These are phyloP conservation scores for Antitype chi DNA, from an alignment of 2,888 invertebrate species.

Conservation along the genomic window DNA sequence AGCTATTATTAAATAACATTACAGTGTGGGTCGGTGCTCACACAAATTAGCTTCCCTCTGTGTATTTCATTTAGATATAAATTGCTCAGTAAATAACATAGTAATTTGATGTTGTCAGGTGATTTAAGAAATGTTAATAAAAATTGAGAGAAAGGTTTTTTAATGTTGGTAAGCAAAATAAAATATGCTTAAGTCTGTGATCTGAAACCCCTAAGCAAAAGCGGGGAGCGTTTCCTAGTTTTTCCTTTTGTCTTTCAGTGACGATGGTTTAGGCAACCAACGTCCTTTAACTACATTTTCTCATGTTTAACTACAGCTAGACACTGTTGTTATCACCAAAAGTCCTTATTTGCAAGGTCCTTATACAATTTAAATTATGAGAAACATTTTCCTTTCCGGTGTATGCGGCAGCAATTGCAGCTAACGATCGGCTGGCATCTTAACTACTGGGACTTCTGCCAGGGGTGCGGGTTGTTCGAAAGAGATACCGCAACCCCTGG, in stretches of 20 bases:
- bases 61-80: slow-evolving; percentile 39
- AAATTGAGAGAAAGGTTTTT: not conserved
- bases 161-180: not conserved
- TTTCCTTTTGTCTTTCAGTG: too few species aligned
- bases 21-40: slow-evolving; percentile 25
- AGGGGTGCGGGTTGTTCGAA: too few species aligned
- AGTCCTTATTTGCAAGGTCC: too few species aligned
- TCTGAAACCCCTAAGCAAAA: slow-evolving; percentile 2
- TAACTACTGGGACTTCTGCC: not conserved
- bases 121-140: slow-evolving; percentile 12
- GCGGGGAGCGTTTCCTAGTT: too few species aligned
- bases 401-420: too few species aligned
- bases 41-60: slow-evolving; percentile 39
- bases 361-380: too few species aligned
- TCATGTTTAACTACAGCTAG: not conserved
- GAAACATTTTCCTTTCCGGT: not conserved
- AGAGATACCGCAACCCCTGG: too few species aligned
- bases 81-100: slow-evolving; percentile 25
- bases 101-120: slow-evolving; percentile 29
- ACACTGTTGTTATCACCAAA: not conserved
- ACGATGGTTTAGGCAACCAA: not conserved
- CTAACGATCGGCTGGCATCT: not conserved
- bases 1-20: slow-evolving; percentile 36
- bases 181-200: not conserved
- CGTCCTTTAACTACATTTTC: not conserved